Evolutionary conservation across 2,888 invertebrate species (phyloP).

Genomic region (Acanthosepion lycidas): DNA sequence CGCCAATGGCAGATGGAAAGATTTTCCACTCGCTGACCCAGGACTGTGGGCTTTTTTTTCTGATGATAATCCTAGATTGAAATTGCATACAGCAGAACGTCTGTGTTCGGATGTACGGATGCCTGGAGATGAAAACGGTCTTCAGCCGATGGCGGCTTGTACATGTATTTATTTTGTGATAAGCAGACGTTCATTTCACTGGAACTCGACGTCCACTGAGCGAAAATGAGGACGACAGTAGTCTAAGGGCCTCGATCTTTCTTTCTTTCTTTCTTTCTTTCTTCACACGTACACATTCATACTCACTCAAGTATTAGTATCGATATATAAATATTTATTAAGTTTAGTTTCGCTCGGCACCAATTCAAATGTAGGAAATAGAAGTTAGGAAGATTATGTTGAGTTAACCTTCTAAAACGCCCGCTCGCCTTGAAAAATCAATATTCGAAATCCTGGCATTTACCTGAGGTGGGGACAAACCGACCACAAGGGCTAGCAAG

Average conservation of each 20-base stretch:
- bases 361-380: too few species aligned
- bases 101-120: background rate
- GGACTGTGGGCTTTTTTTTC: background rate
- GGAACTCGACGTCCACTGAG: background rate
- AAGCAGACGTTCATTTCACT: background rate
- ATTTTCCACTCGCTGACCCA: background rate
- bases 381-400: too few species aligned
- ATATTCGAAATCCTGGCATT: too few species aligned
- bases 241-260: background rate
- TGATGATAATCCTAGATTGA: background rate
- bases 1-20: background rate
- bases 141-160: background rate
- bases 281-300: background rate
- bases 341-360: too few species aligned
- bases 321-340: too few species aligned
- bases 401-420: too few species aligned
- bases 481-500: too few species aligned
- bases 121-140: background rate
- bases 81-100: background rate
- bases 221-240: background rate
- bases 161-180: background rate
- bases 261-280: background rate
- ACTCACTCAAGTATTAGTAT: too few species aligned
- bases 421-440: too few species aligned
- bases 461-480: too few species aligned